A percentile compares a stretch with the other conserved stretches of the same genome.
These are phyloP conservation scores for Mugil cephalus DNA, from an alignment of 2,113 vertebrate species.

Conservation along the genomic window DNA sequence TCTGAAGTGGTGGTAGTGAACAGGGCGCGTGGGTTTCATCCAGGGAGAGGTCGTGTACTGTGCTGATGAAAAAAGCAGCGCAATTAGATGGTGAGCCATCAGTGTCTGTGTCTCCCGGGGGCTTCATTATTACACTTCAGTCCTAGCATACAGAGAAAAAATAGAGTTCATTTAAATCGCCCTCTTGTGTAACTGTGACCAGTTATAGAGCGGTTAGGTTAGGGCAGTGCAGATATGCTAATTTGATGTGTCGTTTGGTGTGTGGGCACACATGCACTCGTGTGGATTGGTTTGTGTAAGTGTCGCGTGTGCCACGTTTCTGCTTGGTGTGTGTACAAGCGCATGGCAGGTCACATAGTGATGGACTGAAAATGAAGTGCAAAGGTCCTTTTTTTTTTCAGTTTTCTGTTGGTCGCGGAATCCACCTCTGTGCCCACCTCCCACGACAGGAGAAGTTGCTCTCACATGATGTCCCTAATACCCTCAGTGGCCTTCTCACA, in stretches of 20 bases:
- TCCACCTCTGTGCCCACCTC: conserved; percentile 43
- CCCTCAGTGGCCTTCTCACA: conserved; percentile 25
- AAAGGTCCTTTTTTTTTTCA: neutral
- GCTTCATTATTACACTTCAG: conserved; percentile 78
- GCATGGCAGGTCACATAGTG: conserved; percentile 42
- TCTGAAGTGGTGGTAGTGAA: conserved; percentile 54
- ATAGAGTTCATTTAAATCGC: conserved; percentile 73
- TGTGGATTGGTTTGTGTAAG: conserved; percentile 25
- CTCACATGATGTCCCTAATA: conserved; percentile 67
- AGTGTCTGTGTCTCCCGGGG: conserved; percentile 76
- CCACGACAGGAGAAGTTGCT: conserved; percentile 36
- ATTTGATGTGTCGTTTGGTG: conserved; percentile 68
- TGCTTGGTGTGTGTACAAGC: conserved; percentile 11
- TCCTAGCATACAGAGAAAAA: conserved; percentile 69
- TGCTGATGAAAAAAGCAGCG: conserved; percentile 80
- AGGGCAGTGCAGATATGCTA: conserved; percentile 62
- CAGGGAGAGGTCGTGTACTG: conserved; percentile 77
- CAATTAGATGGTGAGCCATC: conserved; percentile 84
- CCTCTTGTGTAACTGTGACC: conserved; percentile 79
- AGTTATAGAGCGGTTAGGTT: conserved; percentile 65
- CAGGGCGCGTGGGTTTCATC: conserved; percentile 59
- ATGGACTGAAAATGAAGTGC: conserved; percentile 38
- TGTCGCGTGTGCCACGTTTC: conserved; percentile 42
- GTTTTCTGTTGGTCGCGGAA: conserved; percentile 29
- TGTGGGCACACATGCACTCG: conserved; percentile 15